Base-by-base conservation (phyloP, 2,888 invertebrate genomes). In the Pyrochroa serraticornis region DNA sequence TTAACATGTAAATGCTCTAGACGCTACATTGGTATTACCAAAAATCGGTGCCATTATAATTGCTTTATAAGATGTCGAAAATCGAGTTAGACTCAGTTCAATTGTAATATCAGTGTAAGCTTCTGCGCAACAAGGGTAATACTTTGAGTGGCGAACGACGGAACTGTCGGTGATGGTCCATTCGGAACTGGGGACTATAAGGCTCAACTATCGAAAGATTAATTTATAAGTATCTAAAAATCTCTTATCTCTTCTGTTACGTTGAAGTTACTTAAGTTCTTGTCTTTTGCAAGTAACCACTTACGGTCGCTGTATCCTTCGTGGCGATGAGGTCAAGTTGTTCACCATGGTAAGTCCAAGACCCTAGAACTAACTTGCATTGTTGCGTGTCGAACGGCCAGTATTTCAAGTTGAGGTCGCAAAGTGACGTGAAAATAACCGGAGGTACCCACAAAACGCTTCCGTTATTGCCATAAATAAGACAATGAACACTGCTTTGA, bases 311-410 rank as follows among this genome's bases (percentile, higher is more conserved):
- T 38, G 54, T 47, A 46, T 72, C 71, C 10, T 70, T 60, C 34
- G 68, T 64, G 8, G 76, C 39, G 44, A 70, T 71, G 8, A 85
- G 64, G 61, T 85, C 82, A 6, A 89, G 78, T 66, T 87, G 84
- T 14, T 86, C 83, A 0, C 84, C 83, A 49, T 82, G 81, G 71
- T 87, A 85, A 0, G 87, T 85, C 85, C 92, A 88, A 0, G 92
- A 91, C 1, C 90, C 91, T 59, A 93, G 84, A 69, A 84, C 84
- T 57, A 93, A 78, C 39, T 75, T 71, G 68, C 90, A 90, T 0
- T 73, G 77, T 74, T 93, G 93, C 5, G 79, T 79, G 76, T 93
- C 93, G 42, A 82, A 84, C 0, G 93, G 93, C 93, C 93, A 93
- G 59, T 82, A 79, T 9, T 82, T 78, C 46, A 93, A 80, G 71